A percentile compares a stretch with the other conserved stretches of the same genome.
Conservation (phyloP, 1,140 invertebrate genomes). For the Drosophila eugracilis region DNA sequence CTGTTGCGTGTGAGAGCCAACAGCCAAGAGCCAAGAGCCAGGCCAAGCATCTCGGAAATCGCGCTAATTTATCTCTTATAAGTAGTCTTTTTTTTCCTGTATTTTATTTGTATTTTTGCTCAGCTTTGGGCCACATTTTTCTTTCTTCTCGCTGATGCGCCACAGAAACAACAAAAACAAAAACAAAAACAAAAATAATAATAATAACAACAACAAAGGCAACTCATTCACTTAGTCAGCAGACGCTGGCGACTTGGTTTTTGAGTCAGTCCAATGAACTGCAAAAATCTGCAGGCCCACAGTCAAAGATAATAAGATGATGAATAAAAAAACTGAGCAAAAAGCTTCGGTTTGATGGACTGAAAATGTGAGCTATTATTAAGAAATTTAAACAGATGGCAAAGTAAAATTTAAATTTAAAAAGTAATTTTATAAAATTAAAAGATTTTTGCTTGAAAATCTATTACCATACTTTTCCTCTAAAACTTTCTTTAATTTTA, state of each 20-base stretch:
- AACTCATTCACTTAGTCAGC: constrained; percentile 79
- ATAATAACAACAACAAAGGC: constrained; percentile 38
- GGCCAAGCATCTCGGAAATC: constrained; percentile 60
- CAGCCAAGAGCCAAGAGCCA: too few relatives aligned
- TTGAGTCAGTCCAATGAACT: constrained; percentile 72
- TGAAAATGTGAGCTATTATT: constrained; percentile 12
- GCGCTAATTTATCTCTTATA: constrained; percentile 74
- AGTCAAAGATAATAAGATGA: constrained; percentile 6
- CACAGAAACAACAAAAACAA: constrained; percentile 11
- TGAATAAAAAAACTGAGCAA: constrained; percentile 15
- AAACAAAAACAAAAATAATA: constrained; percentile 32
- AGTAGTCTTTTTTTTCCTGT: constrained; percentile 41
- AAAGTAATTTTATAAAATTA: too few relatives aligned
- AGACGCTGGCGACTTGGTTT: constrained; percentile 35
- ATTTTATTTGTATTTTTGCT: constrained; percentile 19
- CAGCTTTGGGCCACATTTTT: constrained; percentile 37
- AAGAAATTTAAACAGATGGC: too few relatives aligned
- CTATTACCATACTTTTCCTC: too few relatives aligned
- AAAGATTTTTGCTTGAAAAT: too few relatives aligned
- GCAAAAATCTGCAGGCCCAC: constrained; percentile 62
- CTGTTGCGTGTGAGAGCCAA: too few relatives aligned
- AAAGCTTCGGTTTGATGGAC: constrained; percentile 28
- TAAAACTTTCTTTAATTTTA: not conserved
- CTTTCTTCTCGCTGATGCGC: constrained; percentile 30
- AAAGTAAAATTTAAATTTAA: not conserved